phyloP scores from a whole-genome alignment of 2,797 vertebrate species.

The Serranus cabrilla region DNA sequence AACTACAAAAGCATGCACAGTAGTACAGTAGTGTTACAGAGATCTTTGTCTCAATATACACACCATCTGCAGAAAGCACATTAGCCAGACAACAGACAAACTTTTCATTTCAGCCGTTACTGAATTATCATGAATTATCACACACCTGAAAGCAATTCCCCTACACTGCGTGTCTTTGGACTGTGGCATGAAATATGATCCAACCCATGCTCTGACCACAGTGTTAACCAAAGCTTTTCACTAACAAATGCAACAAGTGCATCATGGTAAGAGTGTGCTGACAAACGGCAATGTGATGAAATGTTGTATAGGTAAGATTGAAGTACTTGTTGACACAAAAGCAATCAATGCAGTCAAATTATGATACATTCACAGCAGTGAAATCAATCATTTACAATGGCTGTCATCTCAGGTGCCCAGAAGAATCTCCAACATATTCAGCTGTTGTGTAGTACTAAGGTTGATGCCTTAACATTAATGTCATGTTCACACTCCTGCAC shows the following conservation, averaged over 20 bases:
- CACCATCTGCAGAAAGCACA: background rate
- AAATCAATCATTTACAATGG: background rate
- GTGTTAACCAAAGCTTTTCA: slow-evolving; percentile 1
- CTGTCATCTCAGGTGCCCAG: background rate
- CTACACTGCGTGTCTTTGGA: background rate
- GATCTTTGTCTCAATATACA: background rate
- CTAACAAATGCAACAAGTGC: slow-evolving; percentile 1
- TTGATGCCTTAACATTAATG: background rate
- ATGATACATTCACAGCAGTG: background rate
- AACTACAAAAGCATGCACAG: background rate
- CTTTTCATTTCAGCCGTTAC: too few species aligned
- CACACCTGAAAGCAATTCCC: background rate
- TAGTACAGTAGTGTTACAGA: background rate
- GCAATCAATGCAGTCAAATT: background rate
- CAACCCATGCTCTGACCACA: slow-evolving; percentile 2
- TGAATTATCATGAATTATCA: too few species aligned
- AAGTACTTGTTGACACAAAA: background rate
- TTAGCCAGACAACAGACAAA: background rate
- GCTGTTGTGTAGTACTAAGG: background rate
- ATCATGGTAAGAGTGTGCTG: background rate
- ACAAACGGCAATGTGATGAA: background rate
- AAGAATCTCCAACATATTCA: background rate
- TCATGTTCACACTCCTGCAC: background rate
- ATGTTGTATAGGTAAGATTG: background rate
- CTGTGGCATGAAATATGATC: background rate